Evolutionary conservation across 2,113 vertebrate genomes (phyloP).

Genomic region (Odocoileus hemionus): DNA sequence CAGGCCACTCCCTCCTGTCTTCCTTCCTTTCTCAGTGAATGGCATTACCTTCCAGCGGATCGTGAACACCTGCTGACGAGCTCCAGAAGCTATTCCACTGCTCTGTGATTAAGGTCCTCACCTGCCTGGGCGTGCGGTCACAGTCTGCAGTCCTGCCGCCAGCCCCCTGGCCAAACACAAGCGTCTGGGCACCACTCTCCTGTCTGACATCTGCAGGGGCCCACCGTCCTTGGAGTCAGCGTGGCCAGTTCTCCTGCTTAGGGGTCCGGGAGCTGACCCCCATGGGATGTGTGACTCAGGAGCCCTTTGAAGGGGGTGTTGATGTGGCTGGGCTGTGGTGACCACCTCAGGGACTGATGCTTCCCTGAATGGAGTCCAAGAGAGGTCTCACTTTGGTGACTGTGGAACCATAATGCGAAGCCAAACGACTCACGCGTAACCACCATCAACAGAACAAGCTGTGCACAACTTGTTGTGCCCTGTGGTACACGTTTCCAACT

Average conservation of each 20-base stretch:
- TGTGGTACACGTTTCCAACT: background rate
- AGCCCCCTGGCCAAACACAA: background rate
- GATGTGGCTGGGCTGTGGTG: background rate
- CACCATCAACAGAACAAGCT: background rate
- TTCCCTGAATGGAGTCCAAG: background rate
- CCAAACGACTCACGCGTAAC: rapidly evolving
- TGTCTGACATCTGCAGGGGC: rapidly evolving
- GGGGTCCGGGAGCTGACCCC: background rate
- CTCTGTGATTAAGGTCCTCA: background rate
- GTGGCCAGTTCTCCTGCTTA: background rate
- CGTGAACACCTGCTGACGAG: background rate
- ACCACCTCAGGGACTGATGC: background rate
- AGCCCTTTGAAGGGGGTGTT: background rate
- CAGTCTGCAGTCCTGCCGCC: background rate
- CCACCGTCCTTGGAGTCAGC: rapidly evolving
- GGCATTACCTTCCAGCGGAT: background rate
- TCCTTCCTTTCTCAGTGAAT: background rate
- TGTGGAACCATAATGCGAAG: background rate
- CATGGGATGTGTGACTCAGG: background rate
- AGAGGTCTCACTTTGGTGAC: background rate
- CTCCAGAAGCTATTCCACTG: background rate
- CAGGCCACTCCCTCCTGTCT: no score
- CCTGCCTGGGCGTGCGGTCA: rapidly evolving
- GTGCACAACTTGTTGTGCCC: rapidly evolving
- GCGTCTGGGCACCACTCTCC: background rate